Conservation (phyloP, 2,113 vertebrate genomes). For the Rhagologus leucostigma region DNA sequence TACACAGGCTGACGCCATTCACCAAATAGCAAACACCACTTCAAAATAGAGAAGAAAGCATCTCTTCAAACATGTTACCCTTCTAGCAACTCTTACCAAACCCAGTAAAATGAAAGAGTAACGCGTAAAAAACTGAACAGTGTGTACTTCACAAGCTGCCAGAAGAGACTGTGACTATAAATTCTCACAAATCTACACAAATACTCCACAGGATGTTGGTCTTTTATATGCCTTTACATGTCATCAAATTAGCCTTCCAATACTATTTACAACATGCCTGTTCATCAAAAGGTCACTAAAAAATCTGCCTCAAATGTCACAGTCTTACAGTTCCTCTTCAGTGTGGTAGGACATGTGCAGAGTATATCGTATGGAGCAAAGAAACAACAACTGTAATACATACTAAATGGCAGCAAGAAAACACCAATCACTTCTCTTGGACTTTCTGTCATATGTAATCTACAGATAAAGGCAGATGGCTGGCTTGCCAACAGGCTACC, state of each 20-base stretch:
- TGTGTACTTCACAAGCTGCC: neutral
- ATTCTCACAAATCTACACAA: neutral
- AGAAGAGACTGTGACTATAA: neutral
- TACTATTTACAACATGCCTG: neutral
- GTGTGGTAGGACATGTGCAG: neutral
- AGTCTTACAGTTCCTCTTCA: neutral
- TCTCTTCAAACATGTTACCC: neutral
- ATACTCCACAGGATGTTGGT: neutral
- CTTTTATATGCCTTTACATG: neutral
- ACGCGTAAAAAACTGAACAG: neutral
- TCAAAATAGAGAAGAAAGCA: neutral
- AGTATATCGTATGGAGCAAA: neutral
- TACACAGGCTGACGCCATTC: neutral
- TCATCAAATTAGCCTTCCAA: neutral
- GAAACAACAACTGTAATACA: neutral
- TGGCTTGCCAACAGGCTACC: neutral
- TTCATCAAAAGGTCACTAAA: neutral
- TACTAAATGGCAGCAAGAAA: neutral
- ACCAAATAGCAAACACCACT: neutral
- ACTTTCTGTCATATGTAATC: neutral
- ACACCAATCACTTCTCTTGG: neutral
- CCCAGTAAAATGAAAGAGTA: neutral
- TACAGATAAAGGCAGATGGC: neutral
- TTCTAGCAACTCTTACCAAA: neutral
- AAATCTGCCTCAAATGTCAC: neutral